Evolutionary conservation across 2,113 vertebrate genomes (phyloP).

Genomic region (Dendrocopos noguchii): DNA sequence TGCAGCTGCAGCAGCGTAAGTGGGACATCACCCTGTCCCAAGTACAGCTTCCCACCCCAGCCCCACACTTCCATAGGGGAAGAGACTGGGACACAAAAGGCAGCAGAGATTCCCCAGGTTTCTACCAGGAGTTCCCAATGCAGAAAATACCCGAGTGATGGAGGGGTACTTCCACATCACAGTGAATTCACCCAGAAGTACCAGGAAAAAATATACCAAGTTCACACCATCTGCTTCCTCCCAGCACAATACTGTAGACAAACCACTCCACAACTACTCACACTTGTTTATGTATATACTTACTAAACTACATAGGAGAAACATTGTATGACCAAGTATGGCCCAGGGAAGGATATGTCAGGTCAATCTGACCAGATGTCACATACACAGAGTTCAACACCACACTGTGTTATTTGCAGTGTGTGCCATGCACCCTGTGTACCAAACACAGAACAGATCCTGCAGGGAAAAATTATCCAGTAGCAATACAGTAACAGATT

Average conservation of each 20-base stretch:
- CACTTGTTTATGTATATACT: background rate
- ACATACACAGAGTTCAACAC: background rate
- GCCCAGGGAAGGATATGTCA: background rate
- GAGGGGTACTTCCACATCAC: background rate
- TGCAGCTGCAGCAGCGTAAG: background rate
- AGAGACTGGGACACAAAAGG: background rate
- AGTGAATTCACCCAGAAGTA: background rate
- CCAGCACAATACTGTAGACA: background rate
- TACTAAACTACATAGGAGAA: background rate
- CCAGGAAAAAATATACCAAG: background rate
- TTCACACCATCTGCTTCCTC: background rate
- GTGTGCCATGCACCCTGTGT: accelerated
- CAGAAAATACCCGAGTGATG: background rate
- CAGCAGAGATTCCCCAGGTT: background rate
- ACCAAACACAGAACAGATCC: background rate
- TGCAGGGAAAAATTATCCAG: background rate
- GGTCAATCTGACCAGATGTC: constrained; percentile 11
- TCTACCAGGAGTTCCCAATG: background rate
- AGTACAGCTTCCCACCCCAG: background rate
- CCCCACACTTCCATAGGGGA: background rate
- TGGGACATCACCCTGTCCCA: accelerated
- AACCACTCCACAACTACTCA: background rate
- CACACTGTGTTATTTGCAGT: background rate
- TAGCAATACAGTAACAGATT: background rate
- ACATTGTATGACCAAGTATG: background rate